phyloP scores from a whole-genome alignment of 2,888 invertebrate species.

The Trachelus stipa region DNA sequence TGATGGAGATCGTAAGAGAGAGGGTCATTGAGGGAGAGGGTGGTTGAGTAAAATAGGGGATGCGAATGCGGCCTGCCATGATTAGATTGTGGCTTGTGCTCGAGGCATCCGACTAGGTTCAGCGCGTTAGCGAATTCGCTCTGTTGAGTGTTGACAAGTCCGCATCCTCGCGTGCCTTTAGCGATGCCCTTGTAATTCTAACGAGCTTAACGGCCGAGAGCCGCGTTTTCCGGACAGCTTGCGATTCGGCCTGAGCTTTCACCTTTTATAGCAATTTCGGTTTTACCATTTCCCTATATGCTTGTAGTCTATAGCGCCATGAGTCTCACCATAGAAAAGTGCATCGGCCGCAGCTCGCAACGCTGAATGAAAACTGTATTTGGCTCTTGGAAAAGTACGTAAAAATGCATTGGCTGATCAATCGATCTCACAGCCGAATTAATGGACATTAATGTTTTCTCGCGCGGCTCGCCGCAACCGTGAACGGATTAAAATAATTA shows the following conservation, averaged over 20 bases:
- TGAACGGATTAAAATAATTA: conserved; percentile 32
- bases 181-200: conserved; percentile 59
- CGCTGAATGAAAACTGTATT: too few species aligned
- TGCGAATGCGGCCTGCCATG: conserved; percentile 60
- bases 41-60: conserved; percentile 50
- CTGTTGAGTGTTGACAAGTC: conserved; percentile 63
- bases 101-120: conserved; percentile 59
- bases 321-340: neutral
- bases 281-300: neutral
- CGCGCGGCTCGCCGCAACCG: neutral
- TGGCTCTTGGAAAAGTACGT: too few species aligned
- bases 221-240: neutral
- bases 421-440: neutral
- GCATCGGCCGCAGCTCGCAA: too few species aligned
- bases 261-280: neutral
- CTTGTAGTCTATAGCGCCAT: neutral
- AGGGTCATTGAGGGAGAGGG: conserved; percentile 14
- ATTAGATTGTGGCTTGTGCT: conserved; percentile 64
- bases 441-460: neutral
- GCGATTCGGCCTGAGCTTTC: neutral
- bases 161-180: conserved; percentile 58
- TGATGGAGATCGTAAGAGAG: neutral
- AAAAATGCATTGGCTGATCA: neutral
- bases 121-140: conserved; percentile 63
- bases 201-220: conserved; percentile 51